These are phyloP conservation scores for Lithobates sylvaticus DNA, from an alignment of 2,797 vertebrate genomes.

Conservation along the genomic window DNA sequence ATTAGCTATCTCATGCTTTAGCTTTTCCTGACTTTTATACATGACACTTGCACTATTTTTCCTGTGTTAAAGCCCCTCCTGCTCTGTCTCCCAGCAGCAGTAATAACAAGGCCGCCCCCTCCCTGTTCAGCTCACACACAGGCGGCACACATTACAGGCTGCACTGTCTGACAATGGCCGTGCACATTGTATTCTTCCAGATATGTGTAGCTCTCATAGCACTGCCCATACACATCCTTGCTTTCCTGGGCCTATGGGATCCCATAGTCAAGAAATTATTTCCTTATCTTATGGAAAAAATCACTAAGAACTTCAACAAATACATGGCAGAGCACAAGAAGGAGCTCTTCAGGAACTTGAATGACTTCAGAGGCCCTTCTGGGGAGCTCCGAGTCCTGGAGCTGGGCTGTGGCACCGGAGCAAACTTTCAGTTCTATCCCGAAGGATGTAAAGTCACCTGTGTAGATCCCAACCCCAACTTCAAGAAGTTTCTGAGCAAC, in stretches of 20 bases:
- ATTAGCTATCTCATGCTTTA: background rate
- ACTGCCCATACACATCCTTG: slow-evolving; percentile 71
- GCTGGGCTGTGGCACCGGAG: slow-evolving; percentile 66
- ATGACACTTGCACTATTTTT: background rate
- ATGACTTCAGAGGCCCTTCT: slow-evolving; percentile 41
- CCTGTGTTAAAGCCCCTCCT: background rate
- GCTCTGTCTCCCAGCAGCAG: background rate
- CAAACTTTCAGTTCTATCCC: slow-evolving; percentile 75
- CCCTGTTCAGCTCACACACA: background rate
- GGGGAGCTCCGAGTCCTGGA: slow-evolving; percentile 72
- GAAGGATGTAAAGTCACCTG: slow-evolving; percentile 70
- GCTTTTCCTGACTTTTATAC: too few relatives aligned
- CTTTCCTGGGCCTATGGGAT: slow-evolving; percentile 71
- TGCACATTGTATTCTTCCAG: slow-evolving; percentile 62
- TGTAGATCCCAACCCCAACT: slow-evolving; percentile 70
- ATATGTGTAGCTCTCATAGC: slow-evolving; percentile 67
- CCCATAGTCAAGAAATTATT: slow-evolving; percentile 77
- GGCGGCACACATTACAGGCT: background rate
- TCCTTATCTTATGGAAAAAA: slow-evolving; percentile 67
- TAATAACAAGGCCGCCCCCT: background rate
- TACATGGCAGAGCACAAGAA: slow-evolving; percentile 64
- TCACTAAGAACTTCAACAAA: background rate
- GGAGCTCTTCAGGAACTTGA: slow-evolving; percentile 69
- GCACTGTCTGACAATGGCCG: slow-evolving; percentile 33
- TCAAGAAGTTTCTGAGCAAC: slow-evolving; percentile 69